Percentiles rank a stretch among this genome's conserved stretches.
Conservation (phyloP, 2,888 invertebrate genomes). For the Hermaeophaga mercurialis region DNA sequence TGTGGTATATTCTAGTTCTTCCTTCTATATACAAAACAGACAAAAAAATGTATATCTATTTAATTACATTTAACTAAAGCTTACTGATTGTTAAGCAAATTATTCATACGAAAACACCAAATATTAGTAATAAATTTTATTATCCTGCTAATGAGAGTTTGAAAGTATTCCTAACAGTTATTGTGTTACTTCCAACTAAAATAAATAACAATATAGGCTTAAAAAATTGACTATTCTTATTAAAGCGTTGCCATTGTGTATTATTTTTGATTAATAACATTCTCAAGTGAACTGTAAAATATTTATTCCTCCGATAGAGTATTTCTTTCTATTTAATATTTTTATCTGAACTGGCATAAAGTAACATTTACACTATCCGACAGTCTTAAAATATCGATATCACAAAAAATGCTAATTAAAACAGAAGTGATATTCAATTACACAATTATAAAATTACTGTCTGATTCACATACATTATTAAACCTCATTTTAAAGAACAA, state of each 20-base stretch:
- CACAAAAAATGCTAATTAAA: no score
- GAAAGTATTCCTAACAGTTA: slow-evolving; percentile 52
- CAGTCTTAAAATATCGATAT: no score
- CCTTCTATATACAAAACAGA: no score
- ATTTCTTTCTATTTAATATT: neutral
- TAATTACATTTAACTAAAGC: no score
- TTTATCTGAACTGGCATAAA: no score
- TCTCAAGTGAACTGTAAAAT: slow-evolving; percentile 17
- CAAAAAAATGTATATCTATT: no score
- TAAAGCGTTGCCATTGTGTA: slow-evolving; percentile 23
- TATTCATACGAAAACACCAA: slow-evolving; percentile 48
- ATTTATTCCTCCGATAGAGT: neutral
- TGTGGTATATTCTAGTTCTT: no score
- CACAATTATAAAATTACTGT: no score
- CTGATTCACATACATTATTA: no score
- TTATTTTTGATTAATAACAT: slow-evolving; percentile 2
- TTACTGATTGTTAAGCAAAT: slow-evolving; percentile 8
- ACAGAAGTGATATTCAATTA: no score
- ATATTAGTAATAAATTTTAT: slow-evolving; percentile 24
- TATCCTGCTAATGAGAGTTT: slow-evolving; percentile 9
- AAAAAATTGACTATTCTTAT: slow-evolving; percentile 25
- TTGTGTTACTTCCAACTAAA: slow-evolving; percentile 51
- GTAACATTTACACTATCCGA: no score
- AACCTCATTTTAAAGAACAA: no score
- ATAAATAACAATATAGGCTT: slow-evolving; percentile 32